A percentile compares a stretch with the other conserved stretches of the same genome.
Conservation (phyloP, 30 jellyfish, hydroid and myxozoan genomes). For the Morbakka virulenta region DNA sequence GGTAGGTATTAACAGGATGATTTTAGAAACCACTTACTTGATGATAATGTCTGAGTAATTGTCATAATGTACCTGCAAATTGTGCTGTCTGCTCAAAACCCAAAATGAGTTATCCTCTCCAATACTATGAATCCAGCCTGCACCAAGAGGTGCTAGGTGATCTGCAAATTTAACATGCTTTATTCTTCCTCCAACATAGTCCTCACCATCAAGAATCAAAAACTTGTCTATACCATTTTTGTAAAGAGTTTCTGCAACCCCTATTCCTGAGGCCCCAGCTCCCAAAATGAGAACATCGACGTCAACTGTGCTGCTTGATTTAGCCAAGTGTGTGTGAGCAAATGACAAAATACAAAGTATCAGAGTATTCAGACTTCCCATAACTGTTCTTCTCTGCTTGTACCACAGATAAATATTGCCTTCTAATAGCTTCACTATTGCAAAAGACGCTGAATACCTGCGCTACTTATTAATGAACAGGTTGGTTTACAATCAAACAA, state of each 20-base stretch:
- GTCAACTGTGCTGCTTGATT: too few relatives aligned
- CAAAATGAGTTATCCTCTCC: constrained; percentile 44
- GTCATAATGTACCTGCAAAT: constrained; percentile 29
- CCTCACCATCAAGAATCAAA: constrained; percentile 62
- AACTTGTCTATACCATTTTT: constrained; percentile 36
- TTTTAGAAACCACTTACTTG: too few relatives aligned
- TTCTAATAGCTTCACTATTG: too few relatives aligned
- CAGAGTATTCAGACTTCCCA: too few relatives aligned
- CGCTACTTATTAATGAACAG: too few relatives aligned
- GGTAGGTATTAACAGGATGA: too few relatives aligned
- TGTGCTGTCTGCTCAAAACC: constrained; percentile 42
- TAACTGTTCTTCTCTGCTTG: too few relatives aligned
- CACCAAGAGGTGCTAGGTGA: constrained; percentile 41
- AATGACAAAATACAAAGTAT: too few relatives aligned
- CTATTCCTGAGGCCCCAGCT: constrained; percentile 72
- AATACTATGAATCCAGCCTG: constrained; percentile 37
- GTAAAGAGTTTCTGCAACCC: constrained; percentile 60
- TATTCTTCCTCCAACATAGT: constrained; percentile 56
- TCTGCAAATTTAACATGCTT: constrained; percentile 31
- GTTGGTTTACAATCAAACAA: too few relatives aligned
- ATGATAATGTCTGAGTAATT: constrained; percentile 47
- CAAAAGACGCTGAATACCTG: too few relatives aligned
- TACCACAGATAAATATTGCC: too few relatives aligned
- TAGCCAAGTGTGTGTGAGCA: too few relatives aligned
- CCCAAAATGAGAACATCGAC: constrained; percentile 66